Evolutionary conservation across 2,113 vertebrate species (phyloP).

Genomic region (Cavia aperea): DNA sequence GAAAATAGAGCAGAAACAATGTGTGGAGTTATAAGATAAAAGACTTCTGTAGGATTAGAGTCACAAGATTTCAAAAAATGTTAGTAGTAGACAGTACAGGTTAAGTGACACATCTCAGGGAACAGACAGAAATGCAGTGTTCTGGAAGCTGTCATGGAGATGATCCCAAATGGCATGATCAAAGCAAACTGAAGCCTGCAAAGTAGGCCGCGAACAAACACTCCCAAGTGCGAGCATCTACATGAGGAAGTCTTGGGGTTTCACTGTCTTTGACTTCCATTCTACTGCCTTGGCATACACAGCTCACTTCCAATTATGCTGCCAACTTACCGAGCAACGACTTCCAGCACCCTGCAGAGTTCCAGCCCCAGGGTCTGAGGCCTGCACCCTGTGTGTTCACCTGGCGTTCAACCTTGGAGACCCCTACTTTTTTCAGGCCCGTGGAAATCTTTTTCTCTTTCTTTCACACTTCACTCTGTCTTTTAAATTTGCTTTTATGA

Average conservation of each 20-base stretch:
- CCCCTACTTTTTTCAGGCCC: background rate
- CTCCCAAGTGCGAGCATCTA: background rate
- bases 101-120: background rate
- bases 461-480: background rate
- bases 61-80: background rate
- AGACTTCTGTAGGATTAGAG: background rate
- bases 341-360: background rate
- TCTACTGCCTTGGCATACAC: background rate
- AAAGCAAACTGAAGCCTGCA: background rate
- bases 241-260: background rate
- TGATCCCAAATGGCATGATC: background rate
- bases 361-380: background rate
- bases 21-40: conserved; percentile 20
- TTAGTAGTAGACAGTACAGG: background rate
- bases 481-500: background rate
- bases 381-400: background rate
- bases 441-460: background rate
- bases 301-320: background rate
- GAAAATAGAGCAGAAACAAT: background rate
- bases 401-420: background rate
- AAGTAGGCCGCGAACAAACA: background rate
- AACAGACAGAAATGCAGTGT: background rate
- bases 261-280: background rate
- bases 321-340: background rate
- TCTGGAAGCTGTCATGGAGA: background rate